phyloP scores from a whole-genome alignment of 2,888 invertebrate species.

The Phortica magna region DNA sequence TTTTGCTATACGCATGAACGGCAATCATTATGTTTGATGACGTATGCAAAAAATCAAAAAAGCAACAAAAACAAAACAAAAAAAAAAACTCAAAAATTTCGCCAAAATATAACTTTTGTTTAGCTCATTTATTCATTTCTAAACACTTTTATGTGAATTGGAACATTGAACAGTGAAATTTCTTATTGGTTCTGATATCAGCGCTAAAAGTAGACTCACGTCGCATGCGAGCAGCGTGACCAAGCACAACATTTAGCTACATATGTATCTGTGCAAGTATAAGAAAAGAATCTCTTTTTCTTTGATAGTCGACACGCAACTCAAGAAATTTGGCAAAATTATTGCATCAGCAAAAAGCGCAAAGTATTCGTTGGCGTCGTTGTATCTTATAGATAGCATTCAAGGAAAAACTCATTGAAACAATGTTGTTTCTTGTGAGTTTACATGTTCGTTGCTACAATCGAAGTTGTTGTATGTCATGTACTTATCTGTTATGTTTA shows the following conservation, averaged over 20 bases:
- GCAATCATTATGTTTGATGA: neutral
- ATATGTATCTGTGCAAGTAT: too few relatives aligned
- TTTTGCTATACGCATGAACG: too few relatives aligned
- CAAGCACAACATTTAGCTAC: neutral
- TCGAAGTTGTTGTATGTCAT: too few relatives aligned
- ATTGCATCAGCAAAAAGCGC: conserved; percentile 23
- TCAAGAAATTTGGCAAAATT: conserved; percentile 29
- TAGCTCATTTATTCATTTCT: neutral
- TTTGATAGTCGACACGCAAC: neutral
- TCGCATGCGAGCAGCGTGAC: neutral
- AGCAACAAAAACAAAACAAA: neutral
- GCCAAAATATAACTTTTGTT: neutral
- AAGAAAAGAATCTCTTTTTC: neutral
- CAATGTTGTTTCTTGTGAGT: too few relatives aligned
- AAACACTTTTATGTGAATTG: neutral
- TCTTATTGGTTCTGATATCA: neutral
- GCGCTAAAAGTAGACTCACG: neutral
- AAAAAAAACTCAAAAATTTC: neutral
- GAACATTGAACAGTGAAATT: neutral
- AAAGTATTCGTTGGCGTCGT: neutral
- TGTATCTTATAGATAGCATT: conserved; percentile 19
- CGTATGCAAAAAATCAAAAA: neutral
- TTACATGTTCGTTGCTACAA: too few relatives aligned
- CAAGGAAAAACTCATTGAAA: neutral
- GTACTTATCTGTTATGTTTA: too few relatives aligned